Conservation (phyloP, 2,888 invertebrate species). For the Tridacna gigas region DNA sequence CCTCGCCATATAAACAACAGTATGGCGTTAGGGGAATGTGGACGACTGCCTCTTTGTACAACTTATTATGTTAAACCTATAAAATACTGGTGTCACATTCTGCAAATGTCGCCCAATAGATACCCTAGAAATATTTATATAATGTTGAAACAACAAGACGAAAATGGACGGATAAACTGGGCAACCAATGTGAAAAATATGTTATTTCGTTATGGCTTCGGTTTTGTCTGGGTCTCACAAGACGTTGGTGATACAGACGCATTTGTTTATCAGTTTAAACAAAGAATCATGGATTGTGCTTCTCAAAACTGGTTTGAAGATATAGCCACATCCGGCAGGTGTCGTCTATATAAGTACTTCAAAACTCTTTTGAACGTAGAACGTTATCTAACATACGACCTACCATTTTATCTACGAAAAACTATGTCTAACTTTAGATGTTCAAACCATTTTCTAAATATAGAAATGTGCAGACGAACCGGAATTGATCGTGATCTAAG, state of each 20-base stretch:
- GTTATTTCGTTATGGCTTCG: conserved; percentile 32
- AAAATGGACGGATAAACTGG: conserved; percentile 28
- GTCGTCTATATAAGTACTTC: conserved; percentile 29
- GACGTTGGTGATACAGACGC: conserved; percentile 25
- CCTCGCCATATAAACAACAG: background rate
- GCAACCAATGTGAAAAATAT: conserved; percentile 30
- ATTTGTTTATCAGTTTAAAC: conserved; percentile 24
- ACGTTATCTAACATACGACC: conserved; percentile 24
- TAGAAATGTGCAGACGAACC: conserved; percentile 31
- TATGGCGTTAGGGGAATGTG: conserved; percentile 8
- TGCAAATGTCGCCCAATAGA: background rate
- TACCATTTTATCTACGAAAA: conserved; percentile 22
- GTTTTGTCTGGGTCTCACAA: conserved; percentile 36
- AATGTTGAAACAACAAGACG: conserved; percentile 23
- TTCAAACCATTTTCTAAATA: conserved; percentile 26
- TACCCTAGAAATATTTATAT: conserved; percentile 33
- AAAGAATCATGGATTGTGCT: conserved; percentile 23
- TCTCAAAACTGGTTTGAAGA: conserved; percentile 20
- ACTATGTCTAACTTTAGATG: conserved; percentile 32
- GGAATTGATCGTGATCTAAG: conserved; percentile 7
- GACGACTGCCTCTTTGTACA: conserved; percentile 4
- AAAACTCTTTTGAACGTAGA: conserved; percentile 34
- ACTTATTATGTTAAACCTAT: background rate
- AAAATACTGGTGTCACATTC: background rate
- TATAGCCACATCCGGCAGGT: conserved; percentile 19